Evolutionary conservation across 1,140 invertebrate species (phyloP).

Genomic region (Probaryconus sp.): DNA sequence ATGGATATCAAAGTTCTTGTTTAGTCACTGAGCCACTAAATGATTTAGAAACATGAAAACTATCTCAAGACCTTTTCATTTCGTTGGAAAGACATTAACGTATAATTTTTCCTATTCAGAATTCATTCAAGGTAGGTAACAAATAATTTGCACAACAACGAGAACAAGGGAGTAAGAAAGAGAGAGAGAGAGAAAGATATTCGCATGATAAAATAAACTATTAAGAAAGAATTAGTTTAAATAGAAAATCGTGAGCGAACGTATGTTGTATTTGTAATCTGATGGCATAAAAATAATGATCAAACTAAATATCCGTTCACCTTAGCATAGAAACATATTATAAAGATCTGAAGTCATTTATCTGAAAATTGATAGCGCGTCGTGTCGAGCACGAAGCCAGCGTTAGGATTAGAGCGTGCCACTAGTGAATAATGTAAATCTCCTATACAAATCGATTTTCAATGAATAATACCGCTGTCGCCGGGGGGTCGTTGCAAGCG

Average conservation of each 20-base stretch:
- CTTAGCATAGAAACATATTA: slow-evolving; percentile 41
- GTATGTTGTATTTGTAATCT: slow-evolving; percentile 34
- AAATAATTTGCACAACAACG: slow-evolving; percentile 30
- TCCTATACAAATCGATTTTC: slow-evolving; percentile 52
- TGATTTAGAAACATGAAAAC: too few relatives aligned
- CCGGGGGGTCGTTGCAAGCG: slow-evolving; percentile 27
- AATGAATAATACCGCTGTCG: slow-evolving; percentile 52
- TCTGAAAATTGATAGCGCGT: slow-evolving; percentile 11
- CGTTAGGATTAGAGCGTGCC: slow-evolving; percentile 39
- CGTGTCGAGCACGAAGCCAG: slow-evolving; percentile 25
- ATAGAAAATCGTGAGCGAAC: slow-evolving; percentile 53
- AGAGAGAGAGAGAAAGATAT: too few relatives aligned
- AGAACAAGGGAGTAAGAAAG: too few relatives aligned
- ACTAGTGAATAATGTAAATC: slow-evolving; percentile 53
- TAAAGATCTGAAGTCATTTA: slow-evolving; percentile 22
- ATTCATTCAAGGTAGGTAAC: too few relatives aligned
- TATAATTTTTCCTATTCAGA: too few relatives aligned
- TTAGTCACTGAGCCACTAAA: too few relatives aligned
- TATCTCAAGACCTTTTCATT: too few relatives aligned
- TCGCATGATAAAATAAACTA: slow-evolving; percentile 37
- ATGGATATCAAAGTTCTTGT: too few relatives aligned
- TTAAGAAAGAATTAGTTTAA: slow-evolving; percentile 27
- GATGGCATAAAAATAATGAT: slow-evolving; percentile 47
- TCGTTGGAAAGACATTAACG: too few relatives aligned
- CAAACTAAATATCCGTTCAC: slow-evolving; percentile 55